Evolutionary conservation across 2,797 vertebrate genomes (phyloP), one percentile per base, ranked within the genome.

Genomic region (Mustela erminea): DNA sequence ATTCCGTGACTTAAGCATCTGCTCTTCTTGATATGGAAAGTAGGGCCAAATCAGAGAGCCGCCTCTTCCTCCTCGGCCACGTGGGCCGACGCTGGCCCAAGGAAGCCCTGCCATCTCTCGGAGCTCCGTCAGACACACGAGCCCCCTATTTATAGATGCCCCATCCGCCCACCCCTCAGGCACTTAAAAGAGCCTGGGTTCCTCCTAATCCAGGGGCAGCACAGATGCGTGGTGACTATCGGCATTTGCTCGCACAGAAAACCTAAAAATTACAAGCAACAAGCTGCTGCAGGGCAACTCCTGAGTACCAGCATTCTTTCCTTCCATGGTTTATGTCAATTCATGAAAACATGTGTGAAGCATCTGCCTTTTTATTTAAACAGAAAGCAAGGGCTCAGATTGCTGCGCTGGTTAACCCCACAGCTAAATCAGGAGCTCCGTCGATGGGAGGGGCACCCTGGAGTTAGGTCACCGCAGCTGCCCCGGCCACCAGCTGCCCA

Each of bases 341-440:
- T 96, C 6, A 7, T 21, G 85, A 95, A 97, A 97, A 98, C 98
- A 98, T 98, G 96, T 98, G 97, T 93, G 96, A 94, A 91, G 97
- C 98, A 98, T 98, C 98, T 98, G 97, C 97, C 96, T 96, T 97
- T 95, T 97, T 94, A 97, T 93, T 97, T 95, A 94, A 96, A 93
- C 93, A 88, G 96, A 98, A 97, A 96, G 35, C 60, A 49, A 56
- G 74, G n/a, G 80, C 90, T 97, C 38, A 0, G 1, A 90, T 23
- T 54, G 85, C 97, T 64, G 15, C 64, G 94, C 81, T 91, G 38
- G 60, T 54, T 54, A 98, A 56, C 23, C 14, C 64, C 93, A 38
- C 64, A 93, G 94, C 97, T 85, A 91, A 96, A 91, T 97, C 62
- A 86, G 14, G 3, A 98, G 90, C 11, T 2, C 87, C 78, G n/a